Base-by-base conservation (phyloP, 2,888 invertebrate species). In the Polymixis flavicincta region DNA sequence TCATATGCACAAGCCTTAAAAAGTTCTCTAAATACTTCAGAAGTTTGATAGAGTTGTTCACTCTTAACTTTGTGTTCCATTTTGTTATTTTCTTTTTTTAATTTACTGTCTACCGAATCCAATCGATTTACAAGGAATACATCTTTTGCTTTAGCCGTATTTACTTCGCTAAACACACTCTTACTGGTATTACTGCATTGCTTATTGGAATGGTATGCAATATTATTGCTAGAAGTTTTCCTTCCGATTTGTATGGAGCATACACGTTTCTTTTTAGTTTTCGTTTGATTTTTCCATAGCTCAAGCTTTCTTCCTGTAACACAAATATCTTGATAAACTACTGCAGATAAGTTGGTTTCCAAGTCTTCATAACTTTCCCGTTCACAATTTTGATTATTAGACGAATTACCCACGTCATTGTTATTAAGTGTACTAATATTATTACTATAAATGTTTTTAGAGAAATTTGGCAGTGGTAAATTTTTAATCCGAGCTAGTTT, bases 321-420 rank as follows among this genome's bases (percentile, higher is more conserved):
- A 73, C 72, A 63, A 69, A 61, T 57, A 59, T 71, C 57, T 57
- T 71, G 74, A 71, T 82, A 59, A 68, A 82, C 64, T 19, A 71
- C 57, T 17, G 78, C 71, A 28, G 74, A 57, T n/a, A 83, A 25
- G 8, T 42, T 59, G 3, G 14, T 55, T 32, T 69, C 59, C 7
- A n/a, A 8, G 8, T 45, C 55, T n/a, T 64, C 14, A n/a, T 22
- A n/a, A 42, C 13, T 57, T 11, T 13, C 17, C 5, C n/a, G 8
- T 48, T 76, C 50, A 54, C 0, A 11, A 45, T 50, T 69, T 48
- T 22, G n/a, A 11, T 14, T 61, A n/a, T 54, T 22, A 32, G 9
- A 45, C 8, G 19, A 19, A 19, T 70, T 52, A 0, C 19, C 6
- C 45, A 11, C 14, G 13, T 22, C 22, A 13, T 25, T 25, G 17